Conservation (phyloP, 2,797 vertebrate species). For the Petrocephalus schoutedeni region DNA sequence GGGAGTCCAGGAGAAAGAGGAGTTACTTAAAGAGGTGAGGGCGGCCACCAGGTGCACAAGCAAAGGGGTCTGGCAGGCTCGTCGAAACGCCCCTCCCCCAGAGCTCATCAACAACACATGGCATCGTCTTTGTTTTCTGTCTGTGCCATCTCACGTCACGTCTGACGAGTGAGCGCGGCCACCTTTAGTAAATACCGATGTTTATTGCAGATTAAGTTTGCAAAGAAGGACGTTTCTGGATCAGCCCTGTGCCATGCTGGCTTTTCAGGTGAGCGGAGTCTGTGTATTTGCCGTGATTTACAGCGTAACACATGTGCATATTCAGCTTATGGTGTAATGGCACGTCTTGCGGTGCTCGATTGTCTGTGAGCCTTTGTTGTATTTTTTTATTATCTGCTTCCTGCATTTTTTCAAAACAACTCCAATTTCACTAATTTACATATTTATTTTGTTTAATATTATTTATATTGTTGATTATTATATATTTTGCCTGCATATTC, state of each 20-base stretch:
- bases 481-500: neutral
- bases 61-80: neutral
- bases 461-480: neutral
- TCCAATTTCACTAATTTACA: neutral
- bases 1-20: conserved; percentile 51
- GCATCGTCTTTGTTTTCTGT: neutral
- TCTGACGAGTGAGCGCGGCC: neutral
- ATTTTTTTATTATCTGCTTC: neutral
- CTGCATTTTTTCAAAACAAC: neutral
- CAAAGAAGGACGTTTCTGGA: conserved; percentile 43
- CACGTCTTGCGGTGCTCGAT: neutral
- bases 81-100: too few relatives aligned
- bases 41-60: neutral
- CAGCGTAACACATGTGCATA: neutral
- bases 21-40: conserved; percentile 36
- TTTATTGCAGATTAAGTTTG: conserved; percentile 38
- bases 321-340: neutral
- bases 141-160: neutral
- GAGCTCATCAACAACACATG: neutral
- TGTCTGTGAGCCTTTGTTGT: neutral
- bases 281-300: neutral
- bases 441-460: neutral
- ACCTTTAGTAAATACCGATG: neutral
- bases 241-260: conserved; percentile 29
- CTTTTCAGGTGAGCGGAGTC: conserved; percentile 14